Evolutionary conservation across 2,797 vertebrate genomes (phyloP).

Genomic region (Petrocephalus schoutedeni): DNA sequence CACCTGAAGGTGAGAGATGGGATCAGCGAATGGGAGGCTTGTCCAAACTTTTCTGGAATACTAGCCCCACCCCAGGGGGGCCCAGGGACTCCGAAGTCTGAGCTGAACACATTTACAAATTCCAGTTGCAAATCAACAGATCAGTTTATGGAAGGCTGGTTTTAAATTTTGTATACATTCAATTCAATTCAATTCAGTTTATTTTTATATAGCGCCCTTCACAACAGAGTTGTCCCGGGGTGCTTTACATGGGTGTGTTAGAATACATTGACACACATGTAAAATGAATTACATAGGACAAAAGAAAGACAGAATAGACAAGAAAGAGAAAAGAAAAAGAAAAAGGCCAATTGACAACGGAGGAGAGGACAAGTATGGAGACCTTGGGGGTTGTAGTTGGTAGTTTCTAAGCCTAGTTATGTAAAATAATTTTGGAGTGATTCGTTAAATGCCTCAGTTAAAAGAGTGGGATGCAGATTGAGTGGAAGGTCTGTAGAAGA

Average conservation of each 20-base stretch:
- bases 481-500: background rate
- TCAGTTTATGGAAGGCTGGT: slow-evolving; percentile 27
- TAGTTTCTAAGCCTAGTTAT: background rate
- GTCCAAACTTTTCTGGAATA: background rate
- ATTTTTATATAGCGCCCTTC: too few relatives aligned
- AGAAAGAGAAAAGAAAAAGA: too few relatives aligned
- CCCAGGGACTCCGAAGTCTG: background rate
- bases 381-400: background rate
- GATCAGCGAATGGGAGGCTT: background rate
- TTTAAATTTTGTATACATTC: background rate
- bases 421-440: background rate
- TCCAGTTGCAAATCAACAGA: background rate
- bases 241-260: too few relatives aligned
- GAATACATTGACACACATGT: too few relatives aligned
- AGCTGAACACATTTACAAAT: slow-evolving; percentile 4
- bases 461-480: background rate
- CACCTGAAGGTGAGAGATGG: background rate
- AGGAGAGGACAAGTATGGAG: background rate
- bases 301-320: too few relatives aligned
- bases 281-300: too few relatives aligned
- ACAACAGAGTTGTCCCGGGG: too few relatives aligned
- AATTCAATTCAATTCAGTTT: too few relatives aligned
- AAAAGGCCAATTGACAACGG: too few relatives aligned
- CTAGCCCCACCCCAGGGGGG: background rate
- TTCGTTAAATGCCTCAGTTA: background rate